Conservation (phyloP, 1,140 invertebrate genomes). For the Ips typographus region DNA sequence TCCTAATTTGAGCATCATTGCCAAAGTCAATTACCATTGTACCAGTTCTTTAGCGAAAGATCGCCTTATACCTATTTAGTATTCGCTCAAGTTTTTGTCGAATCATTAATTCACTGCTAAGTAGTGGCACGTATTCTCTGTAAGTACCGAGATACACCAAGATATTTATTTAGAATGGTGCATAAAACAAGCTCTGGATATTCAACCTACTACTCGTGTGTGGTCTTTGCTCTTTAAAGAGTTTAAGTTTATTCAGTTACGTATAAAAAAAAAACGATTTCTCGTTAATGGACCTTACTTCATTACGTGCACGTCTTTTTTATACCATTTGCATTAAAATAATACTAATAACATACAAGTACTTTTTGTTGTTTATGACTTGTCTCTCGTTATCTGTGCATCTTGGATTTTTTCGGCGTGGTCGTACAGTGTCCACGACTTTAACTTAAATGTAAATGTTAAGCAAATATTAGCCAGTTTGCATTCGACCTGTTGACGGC, state of each 20-base stretch:
- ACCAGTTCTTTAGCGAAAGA: too few relatives aligned
- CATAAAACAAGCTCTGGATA: conserved; percentile 15
- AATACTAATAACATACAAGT: too few relatives aligned
- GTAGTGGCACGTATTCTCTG: conserved; percentile 24
- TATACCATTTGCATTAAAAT: too few relatives aligned
- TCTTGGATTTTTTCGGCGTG: too few relatives aligned
- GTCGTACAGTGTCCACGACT: not conserved
- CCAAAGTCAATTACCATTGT: too few relatives aligned
- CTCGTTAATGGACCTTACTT: too few relatives aligned
- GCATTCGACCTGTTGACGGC: conserved; percentile 28
- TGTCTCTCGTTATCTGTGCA: too few relatives aligned
- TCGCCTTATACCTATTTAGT: not conserved
- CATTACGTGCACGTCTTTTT: too few relatives aligned
- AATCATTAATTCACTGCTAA: conserved; percentile 26
- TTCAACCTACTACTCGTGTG: conserved; percentile 12
- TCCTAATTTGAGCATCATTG: too few relatives aligned
- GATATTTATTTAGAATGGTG: conserved; percentile 25
- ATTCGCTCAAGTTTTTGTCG: conserved; percentile 11
- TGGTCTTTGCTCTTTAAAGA: conserved; percentile 13
- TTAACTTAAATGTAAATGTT: conserved; percentile 23
- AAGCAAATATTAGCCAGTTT: conserved; percentile 11
- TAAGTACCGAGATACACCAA: conserved; percentile 22
- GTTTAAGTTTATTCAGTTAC: conserved; percentile 9
- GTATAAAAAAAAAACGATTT: not conserved
- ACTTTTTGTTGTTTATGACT: too few relatives aligned